Conservation (phyloP, 64 coral and sea anemone species). For the Stichodactyla mertensii region DNA sequence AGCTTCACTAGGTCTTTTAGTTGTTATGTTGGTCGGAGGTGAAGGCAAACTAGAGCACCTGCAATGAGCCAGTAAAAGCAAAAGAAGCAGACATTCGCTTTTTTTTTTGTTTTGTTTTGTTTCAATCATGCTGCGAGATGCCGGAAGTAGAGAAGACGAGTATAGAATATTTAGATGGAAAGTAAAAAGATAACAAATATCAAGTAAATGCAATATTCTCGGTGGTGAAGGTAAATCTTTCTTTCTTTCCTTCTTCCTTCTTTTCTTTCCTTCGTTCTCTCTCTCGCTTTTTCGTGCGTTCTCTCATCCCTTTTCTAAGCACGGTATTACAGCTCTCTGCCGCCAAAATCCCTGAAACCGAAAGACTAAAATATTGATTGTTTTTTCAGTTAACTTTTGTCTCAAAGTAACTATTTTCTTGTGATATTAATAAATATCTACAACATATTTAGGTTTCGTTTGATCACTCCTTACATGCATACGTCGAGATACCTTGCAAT, state of each 20-base stretch:
- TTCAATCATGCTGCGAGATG: neutral
- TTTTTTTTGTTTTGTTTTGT: neutral
- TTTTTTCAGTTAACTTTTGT: no score
- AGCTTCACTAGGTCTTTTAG: neutral
- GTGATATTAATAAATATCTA: no score
- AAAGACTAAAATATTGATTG: no score
- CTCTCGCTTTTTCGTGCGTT: no score
- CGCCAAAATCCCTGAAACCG: no score
- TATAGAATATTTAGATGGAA: neutral
- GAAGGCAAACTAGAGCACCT: neutral
- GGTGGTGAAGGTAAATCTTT: neutral
- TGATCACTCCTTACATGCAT: no score
- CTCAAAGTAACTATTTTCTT: no score
- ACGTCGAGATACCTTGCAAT: no score
- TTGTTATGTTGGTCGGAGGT: neutral
- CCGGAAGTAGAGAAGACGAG: neutral
- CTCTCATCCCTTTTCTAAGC: no score
- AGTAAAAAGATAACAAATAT: slow-evolving; percentile 2
- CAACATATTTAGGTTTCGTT: no score
- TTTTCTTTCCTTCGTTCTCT: no score
- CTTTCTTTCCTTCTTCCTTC: neutral
- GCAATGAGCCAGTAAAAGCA: neutral
- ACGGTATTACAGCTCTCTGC: no score
- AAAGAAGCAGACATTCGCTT: neutral
- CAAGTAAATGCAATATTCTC: neutral